Percentiles rank a stretch among this genome's conserved stretches.
Conservation (phyloP, 2,888 invertebrate species). For the Sepioteuthis lessoniana region DNA sequence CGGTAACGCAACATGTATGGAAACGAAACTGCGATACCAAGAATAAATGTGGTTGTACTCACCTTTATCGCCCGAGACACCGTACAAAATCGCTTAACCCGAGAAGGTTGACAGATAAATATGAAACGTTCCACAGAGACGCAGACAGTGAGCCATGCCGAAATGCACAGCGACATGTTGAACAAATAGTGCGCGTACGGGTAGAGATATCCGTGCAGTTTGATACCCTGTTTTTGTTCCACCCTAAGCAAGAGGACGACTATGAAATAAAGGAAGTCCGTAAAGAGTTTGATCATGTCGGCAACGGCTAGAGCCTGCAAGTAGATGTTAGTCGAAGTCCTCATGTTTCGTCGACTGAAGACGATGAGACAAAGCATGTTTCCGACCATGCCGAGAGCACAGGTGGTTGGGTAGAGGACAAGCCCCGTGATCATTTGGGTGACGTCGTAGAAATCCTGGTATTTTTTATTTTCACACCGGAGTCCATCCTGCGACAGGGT, state of each 20-base stretch:
- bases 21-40: slow-evolving; percentile 57
- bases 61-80: slow-evolving; percentile 55
- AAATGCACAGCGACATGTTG: slow-evolving; percentile 58
- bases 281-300: slow-evolving; percentile 60
- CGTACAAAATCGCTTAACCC: slow-evolving; percentile 54
- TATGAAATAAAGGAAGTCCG: slow-evolving; percentile 61
- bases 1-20: slow-evolving; percentile 59
- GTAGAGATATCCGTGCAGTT: slow-evolving; percentile 57
- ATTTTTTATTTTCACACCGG: background rate
- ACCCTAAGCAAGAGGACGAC: slow-evolving; percentile 55
- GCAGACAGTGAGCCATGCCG: slow-evolving; percentile 64
- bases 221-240: slow-evolving; percentile 53
- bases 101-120: slow-evolving; percentile 61
- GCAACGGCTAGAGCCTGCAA: slow-evolving; percentile 60
- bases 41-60: slow-evolving; percentile 54
- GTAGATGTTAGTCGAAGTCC: slow-evolving; percentile 60
- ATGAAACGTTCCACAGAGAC: slow-evolving; percentile 64
- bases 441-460: slow-evolving; percentile 39
- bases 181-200: slow-evolving; percentile 64
- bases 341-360: slow-evolving; percentile 55
- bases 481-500: background rate
- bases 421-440: slow-evolving; percentile 56
- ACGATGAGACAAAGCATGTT: slow-evolving; percentile 59
- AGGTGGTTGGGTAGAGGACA: slow-evolving; percentile 58
- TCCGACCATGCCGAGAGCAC: slow-evolving; percentile 57